These are phyloP conservation scores for Sinopyrophorus schimmeli DNA, from an alignment of 2,888 invertebrate genomes.

Conservation along the genomic window DNA sequence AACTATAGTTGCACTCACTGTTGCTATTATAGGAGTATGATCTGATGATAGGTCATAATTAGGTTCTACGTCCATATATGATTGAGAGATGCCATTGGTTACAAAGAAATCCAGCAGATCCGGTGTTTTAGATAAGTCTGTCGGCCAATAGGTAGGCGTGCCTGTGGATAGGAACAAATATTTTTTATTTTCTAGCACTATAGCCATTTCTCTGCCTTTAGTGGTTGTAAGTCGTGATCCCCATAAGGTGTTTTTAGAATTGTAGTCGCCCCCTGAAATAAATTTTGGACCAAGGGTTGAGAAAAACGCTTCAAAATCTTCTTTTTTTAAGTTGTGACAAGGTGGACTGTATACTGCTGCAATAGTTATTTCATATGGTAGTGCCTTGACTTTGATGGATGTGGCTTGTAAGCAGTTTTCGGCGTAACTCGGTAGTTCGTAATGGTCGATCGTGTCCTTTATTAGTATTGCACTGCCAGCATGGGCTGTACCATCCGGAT, in stretches of 20 bases:
- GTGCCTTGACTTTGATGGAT: constrained; percentile 13
- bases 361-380: constrained; percentile 5
- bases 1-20: constrained; percentile 19
- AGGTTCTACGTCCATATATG: constrained; percentile 18
- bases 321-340: constrained; percentile 32
- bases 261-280: constrained; percentile 36
- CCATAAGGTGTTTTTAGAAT: constrained; percentile 35
- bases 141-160: constrained; percentile 38
- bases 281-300: constrained; percentile 30
- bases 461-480: constrained; percentile 8
- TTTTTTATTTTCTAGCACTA: constrained; percentile 2
- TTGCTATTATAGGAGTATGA: constrained; percentile 19
- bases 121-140: constrained; percentile 34
- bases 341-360: constrained; percentile 36
- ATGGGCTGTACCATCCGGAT: too few species aligned
- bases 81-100: constrained; percentile 24
- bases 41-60: constrained; percentile 10
- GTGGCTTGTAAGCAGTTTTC: constrained; percentile 15
- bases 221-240: constrained; percentile 31
- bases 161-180: constrained; percentile 18
- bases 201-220: constrained; percentile 15
- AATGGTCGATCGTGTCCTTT: constrained; percentile 17
- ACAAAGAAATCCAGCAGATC: constrained; percentile 39
- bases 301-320: constrained; percentile 29
- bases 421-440: constrained; percentile 23